Percentiles rank a stretch among this genome's conserved stretches.
These are phyloP conservation scores for Dicyrtoma fusca DNA, from an alignment of 2,888 invertebrate genomes.

Conservation along the genomic window DNA sequence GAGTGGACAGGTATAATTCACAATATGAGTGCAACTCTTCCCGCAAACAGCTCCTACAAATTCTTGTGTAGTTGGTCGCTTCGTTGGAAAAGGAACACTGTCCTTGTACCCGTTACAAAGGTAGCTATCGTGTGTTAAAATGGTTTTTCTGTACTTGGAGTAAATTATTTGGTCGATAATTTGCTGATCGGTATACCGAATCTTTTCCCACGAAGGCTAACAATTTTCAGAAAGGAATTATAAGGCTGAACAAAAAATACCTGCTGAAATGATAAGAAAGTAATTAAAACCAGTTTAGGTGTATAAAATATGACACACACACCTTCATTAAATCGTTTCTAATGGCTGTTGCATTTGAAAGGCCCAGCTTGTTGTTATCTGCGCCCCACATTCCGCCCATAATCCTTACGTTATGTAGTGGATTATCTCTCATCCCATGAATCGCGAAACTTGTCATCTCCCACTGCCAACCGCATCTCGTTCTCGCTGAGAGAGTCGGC, in stretches of 20 bases:
- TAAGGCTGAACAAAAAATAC: too few relatives aligned
- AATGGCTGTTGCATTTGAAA: neutral
- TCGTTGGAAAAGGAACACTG: slow-evolving; percentile 1
- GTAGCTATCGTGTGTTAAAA: slow-evolving; percentile 5
- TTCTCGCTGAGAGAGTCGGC: slow-evolving; percentile 5
- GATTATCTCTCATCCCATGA: slow-evolving; percentile 18
- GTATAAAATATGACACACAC: too few relatives aligned
- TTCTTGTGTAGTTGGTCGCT: neutral
- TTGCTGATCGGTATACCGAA: neutral
- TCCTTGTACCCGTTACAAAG: neutral
- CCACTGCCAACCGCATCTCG: slow-evolving; percentile 34
- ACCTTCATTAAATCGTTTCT: neutral
- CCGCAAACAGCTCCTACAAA: neutral
- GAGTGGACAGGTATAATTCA: neutral
- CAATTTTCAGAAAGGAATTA: too few relatives aligned
- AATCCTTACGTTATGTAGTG: neutral
- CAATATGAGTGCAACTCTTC: neutral
- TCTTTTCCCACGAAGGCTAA: neutral
- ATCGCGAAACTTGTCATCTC: neutral
- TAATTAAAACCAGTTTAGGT: too few relatives aligned
- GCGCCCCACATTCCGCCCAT: slow-evolving; percentile 57
- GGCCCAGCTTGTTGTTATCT: neutral
- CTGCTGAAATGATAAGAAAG: too few relatives aligned
- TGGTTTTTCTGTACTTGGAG: neutral
- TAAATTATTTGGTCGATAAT: neutral